Evolutionary conservation across 2,797 vertebrate species (phyloP).

Genomic region (Pachyuromys duprasi): DNA sequence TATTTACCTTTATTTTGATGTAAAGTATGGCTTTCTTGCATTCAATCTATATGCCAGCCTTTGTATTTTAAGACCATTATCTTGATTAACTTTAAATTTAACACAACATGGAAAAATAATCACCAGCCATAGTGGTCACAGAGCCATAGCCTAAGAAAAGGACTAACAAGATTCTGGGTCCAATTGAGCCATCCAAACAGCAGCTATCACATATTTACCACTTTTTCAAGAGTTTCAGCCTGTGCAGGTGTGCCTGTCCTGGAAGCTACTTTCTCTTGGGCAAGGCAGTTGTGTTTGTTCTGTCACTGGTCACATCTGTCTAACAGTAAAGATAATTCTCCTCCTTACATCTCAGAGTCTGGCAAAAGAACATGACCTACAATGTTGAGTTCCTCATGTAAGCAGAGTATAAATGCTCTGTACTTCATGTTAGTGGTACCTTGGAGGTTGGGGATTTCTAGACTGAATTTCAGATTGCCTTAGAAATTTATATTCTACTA

Average conservation of each 20-base stretch:
- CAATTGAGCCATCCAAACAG: not conserved
- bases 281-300: not conserved
- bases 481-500: not conserved
- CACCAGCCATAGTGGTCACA: not conserved
- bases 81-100: constrained; percentile 4
- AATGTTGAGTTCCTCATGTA: not conserved
- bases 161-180: not conserved
- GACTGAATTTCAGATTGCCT: not conserved
- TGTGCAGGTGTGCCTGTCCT: not conserved
- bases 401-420: not conserved
- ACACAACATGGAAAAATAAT: not conserved
- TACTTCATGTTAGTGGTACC: not conserved
- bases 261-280: not conserved
- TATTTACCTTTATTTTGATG: not conserved
- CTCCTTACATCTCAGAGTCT: not conserved
- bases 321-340: not conserved
- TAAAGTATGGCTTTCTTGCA: not conserved
- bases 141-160: not conserved
- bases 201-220: not conserved
- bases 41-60: not conserved
- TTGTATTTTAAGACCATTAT: constrained; percentile 7
- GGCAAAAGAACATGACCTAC: not conserved
- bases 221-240: not conserved
- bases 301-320: not conserved
- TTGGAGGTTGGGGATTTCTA: not conserved